phyloP scores from a whole-genome alignment of 2,888 invertebrate genomes.

The Cephus pygmeus region DNA sequence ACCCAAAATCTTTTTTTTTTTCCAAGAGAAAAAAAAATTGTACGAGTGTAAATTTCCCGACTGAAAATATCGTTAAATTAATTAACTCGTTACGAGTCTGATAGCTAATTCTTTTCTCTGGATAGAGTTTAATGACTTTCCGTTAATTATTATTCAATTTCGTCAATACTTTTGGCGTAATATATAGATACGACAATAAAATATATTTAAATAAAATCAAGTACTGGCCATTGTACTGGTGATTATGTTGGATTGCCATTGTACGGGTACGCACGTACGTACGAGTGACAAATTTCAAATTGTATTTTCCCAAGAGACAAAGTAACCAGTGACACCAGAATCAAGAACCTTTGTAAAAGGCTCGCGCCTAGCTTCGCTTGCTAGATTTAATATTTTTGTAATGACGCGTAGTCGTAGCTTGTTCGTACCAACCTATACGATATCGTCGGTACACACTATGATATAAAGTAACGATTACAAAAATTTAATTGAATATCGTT shows the following conservation, averaged over 20 bases:
- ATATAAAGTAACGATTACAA: neutral
- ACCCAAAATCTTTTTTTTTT: slow-evolving; percentile 18
- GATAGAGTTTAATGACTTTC: neutral
- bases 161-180: neutral
- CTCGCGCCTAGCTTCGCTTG: slow-evolving; percentile 60
- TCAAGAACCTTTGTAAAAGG: slow-evolving; percentile 24
- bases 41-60: slow-evolving; percentile 17
- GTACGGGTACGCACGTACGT: slow-evolving; percentile 17
- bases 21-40: slow-evolving; percentile 12
- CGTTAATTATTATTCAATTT: neutral
- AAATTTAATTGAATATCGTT: neutral
- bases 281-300: slow-evolving; percentile 1
- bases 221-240: slow-evolving; percentile 22
- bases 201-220: slow-evolving; percentile 11
- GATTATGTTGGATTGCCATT: slow-evolving; percentile 24
- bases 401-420: slow-evolving; percentile 60
- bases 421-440: slow-evolving; percentile 50
- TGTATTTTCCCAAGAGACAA: slow-evolving; percentile 42
- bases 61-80: neutral
- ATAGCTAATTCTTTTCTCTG: neutral
- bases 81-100: neutral
- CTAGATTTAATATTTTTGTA: slow-evolving; percentile 67
- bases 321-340: slow-evolving; percentile 19
- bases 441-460: neutral
- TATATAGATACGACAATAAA: slow-evolving; percentile 9